A percentile compares a stretch with the other conserved stretches of the same genome.
These are phyloP conservation scores for Hemiprocne comata DNA, from an alignment of 2,113 vertebrate genomes.

Conservation along the genomic window DNA sequence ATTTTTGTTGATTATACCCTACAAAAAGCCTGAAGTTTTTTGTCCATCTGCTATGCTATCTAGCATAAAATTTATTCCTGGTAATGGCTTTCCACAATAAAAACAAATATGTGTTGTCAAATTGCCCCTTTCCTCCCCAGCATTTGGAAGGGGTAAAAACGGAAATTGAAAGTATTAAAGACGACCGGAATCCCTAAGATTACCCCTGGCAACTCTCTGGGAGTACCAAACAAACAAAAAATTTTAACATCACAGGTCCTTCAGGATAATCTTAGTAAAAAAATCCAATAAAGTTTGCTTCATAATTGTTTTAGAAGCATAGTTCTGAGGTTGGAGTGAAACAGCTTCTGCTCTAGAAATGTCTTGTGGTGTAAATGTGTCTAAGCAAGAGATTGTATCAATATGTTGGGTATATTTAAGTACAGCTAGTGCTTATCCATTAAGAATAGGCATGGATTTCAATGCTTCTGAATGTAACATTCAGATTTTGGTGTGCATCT, in stretches of 20 bases:
- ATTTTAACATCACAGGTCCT: background rate
- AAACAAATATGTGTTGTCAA: background rate
- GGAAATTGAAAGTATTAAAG: background rate
- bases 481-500: background rate
- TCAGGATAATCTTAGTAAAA: background rate
- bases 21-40: background rate
- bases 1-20: background rate
- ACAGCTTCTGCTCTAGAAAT: accelerated
- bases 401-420: background rate
- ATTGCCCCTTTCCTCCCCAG: background rate
- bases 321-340: background rate
- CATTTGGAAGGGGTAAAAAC: background rate
- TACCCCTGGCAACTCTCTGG: background rate
- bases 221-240: background rate
- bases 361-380: background rate
- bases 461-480: background rate
- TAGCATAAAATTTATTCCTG: background rate
- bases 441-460: background rate
- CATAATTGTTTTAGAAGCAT: background rate
- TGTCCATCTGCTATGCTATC: background rate
- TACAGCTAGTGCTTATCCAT: background rate
- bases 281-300: background rate
- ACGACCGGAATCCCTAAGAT: background rate
- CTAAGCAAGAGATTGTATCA: background rate
- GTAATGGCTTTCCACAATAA: background rate